Conservation (phyloP, 2,113 vertebrate species). For the sheep (Ovis aries) region DNA sequence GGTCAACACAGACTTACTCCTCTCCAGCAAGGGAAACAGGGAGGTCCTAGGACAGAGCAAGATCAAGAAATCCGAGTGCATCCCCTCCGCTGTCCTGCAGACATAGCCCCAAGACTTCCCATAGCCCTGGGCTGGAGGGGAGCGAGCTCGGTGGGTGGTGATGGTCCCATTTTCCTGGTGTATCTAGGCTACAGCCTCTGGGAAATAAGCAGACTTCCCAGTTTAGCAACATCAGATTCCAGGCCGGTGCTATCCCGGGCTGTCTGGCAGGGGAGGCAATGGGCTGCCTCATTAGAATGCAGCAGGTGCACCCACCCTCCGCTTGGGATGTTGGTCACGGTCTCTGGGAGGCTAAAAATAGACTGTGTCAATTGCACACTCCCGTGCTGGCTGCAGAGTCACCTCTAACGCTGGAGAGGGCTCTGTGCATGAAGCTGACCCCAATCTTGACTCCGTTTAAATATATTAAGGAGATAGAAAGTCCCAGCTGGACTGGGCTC, state of each 20-base stretch:
- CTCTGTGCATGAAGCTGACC: constrained; percentile 42
- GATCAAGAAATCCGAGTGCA: not conserved
- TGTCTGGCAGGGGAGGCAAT: constrained; percentile 25
- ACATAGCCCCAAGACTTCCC: not conserved
- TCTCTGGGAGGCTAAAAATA: constrained; percentile 73
- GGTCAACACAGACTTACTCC: not conserved
- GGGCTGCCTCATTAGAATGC: constrained; percentile 69
- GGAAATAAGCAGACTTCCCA: constrained; percentile 67
- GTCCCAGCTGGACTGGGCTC: not conserved
- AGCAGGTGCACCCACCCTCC: constrained; percentile 59
- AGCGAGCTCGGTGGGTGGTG: not conserved
- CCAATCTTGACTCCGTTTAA: constrained; percentile 57
- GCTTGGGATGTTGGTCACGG: constrained; percentile 70
- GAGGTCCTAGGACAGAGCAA: not conserved
- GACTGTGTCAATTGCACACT: constrained; percentile 56
- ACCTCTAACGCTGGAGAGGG: constrained; percentile 55
- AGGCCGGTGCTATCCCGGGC: constrained; percentile 41
- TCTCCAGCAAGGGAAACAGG: not conserved
- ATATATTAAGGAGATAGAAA: constrained; percentile 32
- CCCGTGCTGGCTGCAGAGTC: constrained; percentile 57
- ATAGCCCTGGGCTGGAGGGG: not conserved
- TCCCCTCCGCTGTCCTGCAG: not conserved
- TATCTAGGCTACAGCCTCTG: constrained; percentile 69
- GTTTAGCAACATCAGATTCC: constrained; percentile 66
- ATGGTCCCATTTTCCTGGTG: constrained; percentile 43